Evolutionary conservation across 2,797 vertebrate species (phyloP).

Genomic region (Epinephelus malabaricus): DNA sequence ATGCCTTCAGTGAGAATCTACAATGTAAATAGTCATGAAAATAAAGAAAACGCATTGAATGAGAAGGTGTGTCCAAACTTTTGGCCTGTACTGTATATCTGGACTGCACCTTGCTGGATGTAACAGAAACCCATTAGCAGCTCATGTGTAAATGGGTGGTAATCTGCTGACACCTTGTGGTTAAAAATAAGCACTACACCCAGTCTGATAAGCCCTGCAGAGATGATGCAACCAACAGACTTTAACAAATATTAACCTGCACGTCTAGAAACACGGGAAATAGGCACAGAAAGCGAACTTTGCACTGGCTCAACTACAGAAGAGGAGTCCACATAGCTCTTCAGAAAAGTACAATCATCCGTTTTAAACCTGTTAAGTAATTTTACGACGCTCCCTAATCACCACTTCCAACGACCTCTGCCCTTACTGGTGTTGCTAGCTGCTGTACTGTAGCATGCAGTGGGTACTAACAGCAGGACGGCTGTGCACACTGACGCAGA

Average conservation of each 20-base stretch:
- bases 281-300: constrained; percentile 49
- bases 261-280: constrained; percentile 22
- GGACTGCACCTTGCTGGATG: neutral
- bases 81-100: too few relatives aligned
- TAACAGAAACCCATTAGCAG: neutral
- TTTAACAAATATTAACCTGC: constrained; percentile 41
- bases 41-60: too few relatives aligned
- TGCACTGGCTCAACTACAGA: constrained; percentile 7
- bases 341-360: neutral
- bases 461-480: constrained; percentile 8
- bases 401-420: constrained; percentile 51
- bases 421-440: constrained; percentile 10
- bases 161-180: constrained; percentile 75
- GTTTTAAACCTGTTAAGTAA: constrained; percentile 30
- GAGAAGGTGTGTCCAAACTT: too few relatives aligned
- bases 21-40: too few relatives aligned
- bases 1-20: too few relatives aligned
- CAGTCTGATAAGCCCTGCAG: neutral
- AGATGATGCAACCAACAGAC: constrained; percentile 16
- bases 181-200: constrained; percentile 15
- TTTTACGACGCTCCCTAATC: constrained; percentile 76
- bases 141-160: neutral
- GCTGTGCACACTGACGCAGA: constrained; percentile 28
- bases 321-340: fast-evolving
- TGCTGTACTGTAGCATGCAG: constrained; percentile 63